These are phyloP conservation scores for Lutjanus erythropterus DNA, from an alignment of 2,113 vertebrate species.

Conservation along the genomic window DNA sequence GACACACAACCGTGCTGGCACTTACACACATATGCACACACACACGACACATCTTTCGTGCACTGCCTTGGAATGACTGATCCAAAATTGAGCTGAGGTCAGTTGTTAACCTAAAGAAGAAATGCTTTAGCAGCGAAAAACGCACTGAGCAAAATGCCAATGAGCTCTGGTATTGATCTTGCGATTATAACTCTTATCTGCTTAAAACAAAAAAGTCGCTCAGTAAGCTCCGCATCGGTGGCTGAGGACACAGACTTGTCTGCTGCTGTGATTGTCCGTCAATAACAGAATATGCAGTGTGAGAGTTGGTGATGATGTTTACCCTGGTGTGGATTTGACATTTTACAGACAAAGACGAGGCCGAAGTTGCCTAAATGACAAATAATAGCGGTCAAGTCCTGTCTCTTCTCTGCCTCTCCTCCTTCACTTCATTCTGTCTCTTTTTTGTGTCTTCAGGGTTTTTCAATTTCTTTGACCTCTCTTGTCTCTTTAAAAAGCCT, in stretches of 20 bases:
- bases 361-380: neutral
- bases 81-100: conserved; percentile 74
- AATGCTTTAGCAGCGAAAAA: conserved; percentile 66
- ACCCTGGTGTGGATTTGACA: conserved; percentile 22
- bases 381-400: neutral
- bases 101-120: conserved; percentile 67
- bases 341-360: conserved; percentile 22
- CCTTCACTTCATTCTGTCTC: neutral
- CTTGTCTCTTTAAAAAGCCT: neutral
- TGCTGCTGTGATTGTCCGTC: conserved; percentile 22
- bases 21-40: conserved; percentile 30
- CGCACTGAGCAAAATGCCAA: conserved; percentile 59
- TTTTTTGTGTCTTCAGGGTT: conserved; percentile 20
- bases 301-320: conserved; percentile 12
- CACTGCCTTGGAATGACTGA: conserved; percentile 68
- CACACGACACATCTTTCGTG: conserved; percentile 5
- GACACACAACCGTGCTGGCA: conserved; percentile 36
- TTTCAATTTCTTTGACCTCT: conserved; percentile 21
- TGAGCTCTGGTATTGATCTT: conserved; percentile 72
- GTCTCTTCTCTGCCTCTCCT: neutral
- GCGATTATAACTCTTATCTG: conserved; percentile 72
- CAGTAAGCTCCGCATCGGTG: conserved; percentile 39
- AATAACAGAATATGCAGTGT: conserved; percentile 1
- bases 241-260: conserved; percentile 38
- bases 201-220: conserved; percentile 49